These are phyloP conservation scores for Elephas maximus DNA, from an alignment of 2,113 vertebrate genomes.

Conservation along the genomic window DNA sequence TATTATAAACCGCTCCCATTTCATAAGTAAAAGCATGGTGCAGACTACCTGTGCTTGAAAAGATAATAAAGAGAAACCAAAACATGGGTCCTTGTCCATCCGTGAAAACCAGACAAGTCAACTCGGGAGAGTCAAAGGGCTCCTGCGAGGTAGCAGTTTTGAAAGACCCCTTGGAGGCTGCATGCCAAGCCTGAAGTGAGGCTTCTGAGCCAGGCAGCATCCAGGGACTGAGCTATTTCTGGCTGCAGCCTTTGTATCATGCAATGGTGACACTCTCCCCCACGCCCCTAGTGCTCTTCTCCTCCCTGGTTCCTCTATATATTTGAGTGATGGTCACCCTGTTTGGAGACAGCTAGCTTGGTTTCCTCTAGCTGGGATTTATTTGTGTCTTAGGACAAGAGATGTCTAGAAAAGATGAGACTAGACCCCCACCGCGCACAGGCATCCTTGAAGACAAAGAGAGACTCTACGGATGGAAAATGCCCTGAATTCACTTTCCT, in stretches of 20 bases:
- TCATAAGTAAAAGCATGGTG: neutral
- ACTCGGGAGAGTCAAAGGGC: neutral
- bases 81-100: neutral
- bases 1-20: neutral
- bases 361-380: conserved; percentile 1
- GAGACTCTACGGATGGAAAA: neutral
- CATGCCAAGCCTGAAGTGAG: neutral
- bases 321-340: conserved; percentile 14
- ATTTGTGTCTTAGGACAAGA: conserved; percentile 32
- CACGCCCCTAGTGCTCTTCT: neutral
- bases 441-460: neutral
- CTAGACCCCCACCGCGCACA: neutral
- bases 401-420: neutral
- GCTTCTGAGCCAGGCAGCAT: neutral
- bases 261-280: conserved; percentile 9
- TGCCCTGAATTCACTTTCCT: neutral
- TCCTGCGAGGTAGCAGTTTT: fast-evolving
- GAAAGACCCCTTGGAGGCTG: neutral
- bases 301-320: neutral
- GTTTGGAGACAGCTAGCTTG: neutral
- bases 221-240: neutral
- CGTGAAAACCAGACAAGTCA: neutral
- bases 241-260: neutral
- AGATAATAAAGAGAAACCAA: neutral
- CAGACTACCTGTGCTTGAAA: neutral